phyloP scores from a whole-genome alignment of 92 coral and sea anemone species.

The Porites evermanni region DNA sequence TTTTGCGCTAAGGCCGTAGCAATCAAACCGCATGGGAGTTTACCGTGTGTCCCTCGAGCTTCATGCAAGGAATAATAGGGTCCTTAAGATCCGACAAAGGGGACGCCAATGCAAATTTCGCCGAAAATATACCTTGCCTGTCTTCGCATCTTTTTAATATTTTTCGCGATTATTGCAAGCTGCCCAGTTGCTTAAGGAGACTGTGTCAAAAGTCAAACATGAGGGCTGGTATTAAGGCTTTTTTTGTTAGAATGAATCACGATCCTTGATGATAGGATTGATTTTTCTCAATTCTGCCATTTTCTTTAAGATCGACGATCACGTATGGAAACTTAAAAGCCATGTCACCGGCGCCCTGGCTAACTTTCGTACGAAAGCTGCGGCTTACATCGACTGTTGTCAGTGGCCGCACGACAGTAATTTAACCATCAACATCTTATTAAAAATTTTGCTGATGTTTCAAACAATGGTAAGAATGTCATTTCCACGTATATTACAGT shows the following conservation, averaged over 20 bases:
- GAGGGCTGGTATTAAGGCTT: not conserved
- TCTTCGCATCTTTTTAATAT: no score
- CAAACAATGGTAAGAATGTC: not conserved
- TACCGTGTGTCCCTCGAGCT: no score
- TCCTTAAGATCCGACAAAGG: no score
- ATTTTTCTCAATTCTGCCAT: not conserved
- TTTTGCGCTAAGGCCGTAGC: no score
- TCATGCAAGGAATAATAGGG: no score
- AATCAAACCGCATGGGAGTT: no score
- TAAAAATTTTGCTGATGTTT: not conserved
- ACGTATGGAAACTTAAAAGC: not conserved
- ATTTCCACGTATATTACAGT: no score
- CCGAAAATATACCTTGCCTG: no score
- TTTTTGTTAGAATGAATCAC: not conserved
- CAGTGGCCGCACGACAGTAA: constrained; percentile 13
- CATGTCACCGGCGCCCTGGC: not conserved
- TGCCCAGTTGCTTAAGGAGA: no score
- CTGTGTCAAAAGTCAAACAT: not conserved
- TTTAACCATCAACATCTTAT: not conserved
- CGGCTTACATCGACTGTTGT: not conserved
- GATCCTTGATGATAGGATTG: not conserved
- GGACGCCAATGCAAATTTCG: no score
- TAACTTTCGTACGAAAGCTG: not conserved
- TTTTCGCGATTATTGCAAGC: no score
- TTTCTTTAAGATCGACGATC: not conserved